Evolutionary conservation across 2,888 invertebrate genomes (phyloP).

Genomic region (Phlogophora meticulosa): DNA sequence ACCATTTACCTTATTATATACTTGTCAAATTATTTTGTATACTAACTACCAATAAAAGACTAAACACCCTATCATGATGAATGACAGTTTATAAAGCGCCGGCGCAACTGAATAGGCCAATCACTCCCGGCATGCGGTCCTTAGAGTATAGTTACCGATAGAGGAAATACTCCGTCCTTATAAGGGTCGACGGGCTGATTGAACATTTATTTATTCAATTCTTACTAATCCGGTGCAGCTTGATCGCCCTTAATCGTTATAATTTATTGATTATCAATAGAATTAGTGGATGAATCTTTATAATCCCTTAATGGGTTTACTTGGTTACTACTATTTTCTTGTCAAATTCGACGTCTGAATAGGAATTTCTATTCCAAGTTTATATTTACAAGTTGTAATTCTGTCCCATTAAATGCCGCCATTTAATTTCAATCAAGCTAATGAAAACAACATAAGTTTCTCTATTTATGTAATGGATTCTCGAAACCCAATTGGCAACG

Average conservation of each 20-base stretch:
- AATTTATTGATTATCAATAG: conserved; percentile 34
- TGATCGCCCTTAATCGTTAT: conserved; percentile 23
- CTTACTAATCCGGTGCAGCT: conserved; percentile 15
- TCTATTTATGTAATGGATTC: neutral
- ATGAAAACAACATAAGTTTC: conserved; percentile 11
- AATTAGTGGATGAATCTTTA: conserved; percentile 23
- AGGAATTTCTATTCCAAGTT: conserved; percentile 7
- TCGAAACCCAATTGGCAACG: conserved; percentile 21
- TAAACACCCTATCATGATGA: conserved; percentile 38
- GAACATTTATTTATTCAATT: conserved; percentile 45
- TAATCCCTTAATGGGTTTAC: neutral
- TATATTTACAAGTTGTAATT: neutral
- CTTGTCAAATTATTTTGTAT: conserved; percentile 16
- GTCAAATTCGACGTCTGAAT: conserved; percentile 30
- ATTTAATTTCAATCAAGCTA: neutral
- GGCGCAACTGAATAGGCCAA: conserved; percentile 51
- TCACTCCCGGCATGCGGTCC: conserved; percentile 58
- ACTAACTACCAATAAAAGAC: conserved; percentile 11
- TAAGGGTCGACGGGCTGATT: conserved; percentile 59
- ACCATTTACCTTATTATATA: conserved; percentile 31
- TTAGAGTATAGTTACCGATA: conserved; percentile 57
- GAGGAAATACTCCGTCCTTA: conserved; percentile 63
- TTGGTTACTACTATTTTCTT: conserved; percentile 28
- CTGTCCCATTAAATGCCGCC: neutral
- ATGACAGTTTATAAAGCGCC: conserved; percentile 55